Evolutionary conservation across 1,140 invertebrate species (phyloP).

Genomic region (Cotesia typhae): DNA sequence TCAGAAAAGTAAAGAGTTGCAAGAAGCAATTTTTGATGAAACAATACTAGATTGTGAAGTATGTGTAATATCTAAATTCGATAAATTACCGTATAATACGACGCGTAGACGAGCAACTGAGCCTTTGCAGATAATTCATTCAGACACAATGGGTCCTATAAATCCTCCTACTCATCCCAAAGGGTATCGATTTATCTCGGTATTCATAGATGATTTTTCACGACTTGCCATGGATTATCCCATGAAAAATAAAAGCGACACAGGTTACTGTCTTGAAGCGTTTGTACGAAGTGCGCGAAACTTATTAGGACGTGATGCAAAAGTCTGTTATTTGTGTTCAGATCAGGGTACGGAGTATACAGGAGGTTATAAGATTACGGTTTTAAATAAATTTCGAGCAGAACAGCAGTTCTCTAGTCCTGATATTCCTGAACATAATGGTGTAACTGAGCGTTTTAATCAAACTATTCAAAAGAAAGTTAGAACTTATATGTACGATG

Average conservation of each 20-base stretch:
- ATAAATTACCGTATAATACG: constrained; percentile 27
- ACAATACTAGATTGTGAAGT: constrained; percentile 23
- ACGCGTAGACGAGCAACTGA: constrained; percentile 25
- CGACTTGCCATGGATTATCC: constrained; percentile 30
- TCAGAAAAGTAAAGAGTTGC: constrained; percentile 5
- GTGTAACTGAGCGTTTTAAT: constrained; percentile 53
- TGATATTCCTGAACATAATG: constrained; percentile 55
- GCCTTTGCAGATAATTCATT: constrained; percentile 27
- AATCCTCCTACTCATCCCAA: constrained; percentile 31
- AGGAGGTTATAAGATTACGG: constrained; percentile 25
- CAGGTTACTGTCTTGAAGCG: constrained; percentile 21
- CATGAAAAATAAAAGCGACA: constrained; percentile 32
- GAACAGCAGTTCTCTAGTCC: constrained; percentile 36
- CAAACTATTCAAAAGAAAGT: constrained; percentile 50
- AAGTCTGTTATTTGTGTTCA: constrained; percentile 5
- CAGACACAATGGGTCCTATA: constrained; percentile 32
- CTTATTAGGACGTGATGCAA: constrained; percentile 24
- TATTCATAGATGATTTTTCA: constrained; percentile 32
- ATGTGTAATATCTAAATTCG: constrained; percentile 29
- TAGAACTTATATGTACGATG: constrained; percentile 47
- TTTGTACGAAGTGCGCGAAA: constrained; percentile 30
- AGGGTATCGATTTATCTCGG: constrained; percentile 28
- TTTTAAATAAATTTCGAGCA: not conserved
- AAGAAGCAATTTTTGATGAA: constrained; percentile 1
- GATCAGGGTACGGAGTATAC: constrained; percentile 39